Percentiles rank a stretch among this genome's conserved stretches.
Evolutionary conservation across 2,113 vertebrate species (phyloP).

Genomic region (Coracopsis vasa): DNA sequence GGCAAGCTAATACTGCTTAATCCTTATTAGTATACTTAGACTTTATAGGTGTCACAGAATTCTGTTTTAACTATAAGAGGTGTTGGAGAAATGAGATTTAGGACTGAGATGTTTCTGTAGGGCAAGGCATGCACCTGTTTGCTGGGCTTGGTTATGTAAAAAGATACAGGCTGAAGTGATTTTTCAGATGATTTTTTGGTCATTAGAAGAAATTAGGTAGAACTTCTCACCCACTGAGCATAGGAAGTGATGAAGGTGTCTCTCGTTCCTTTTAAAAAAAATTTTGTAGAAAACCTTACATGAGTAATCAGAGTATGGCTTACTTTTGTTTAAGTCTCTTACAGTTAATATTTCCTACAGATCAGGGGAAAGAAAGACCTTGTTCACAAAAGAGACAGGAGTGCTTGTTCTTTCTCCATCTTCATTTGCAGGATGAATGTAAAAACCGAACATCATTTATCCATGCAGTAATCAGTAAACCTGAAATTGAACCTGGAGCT

Average conservation of each 20-base stretch:
- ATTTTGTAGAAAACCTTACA: neutral
- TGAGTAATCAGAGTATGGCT: neutral
- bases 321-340: neutral
- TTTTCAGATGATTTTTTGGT: neutral
- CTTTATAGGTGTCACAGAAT: neutral
- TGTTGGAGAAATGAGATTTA: neutral
- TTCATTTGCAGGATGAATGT: neutral
- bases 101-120: neutral
- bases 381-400: neutral
- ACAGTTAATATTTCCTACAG: neutral
- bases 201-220: neutral
- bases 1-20: neutral
- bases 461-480: neutral
- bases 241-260: neutral
- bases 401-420: neutral
- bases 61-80: neutral
- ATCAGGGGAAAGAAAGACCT: neutral
- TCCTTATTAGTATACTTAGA: neutral
- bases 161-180: neutral
- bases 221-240: neutral
- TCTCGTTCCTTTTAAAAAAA: neutral
- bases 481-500: neutral
- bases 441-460: neutral
- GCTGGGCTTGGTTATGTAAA: neutral
- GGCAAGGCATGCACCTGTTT: neutral